Conservation (phyloP, 2,888 invertebrate species). For the Gasteruption jaculator region DNA sequence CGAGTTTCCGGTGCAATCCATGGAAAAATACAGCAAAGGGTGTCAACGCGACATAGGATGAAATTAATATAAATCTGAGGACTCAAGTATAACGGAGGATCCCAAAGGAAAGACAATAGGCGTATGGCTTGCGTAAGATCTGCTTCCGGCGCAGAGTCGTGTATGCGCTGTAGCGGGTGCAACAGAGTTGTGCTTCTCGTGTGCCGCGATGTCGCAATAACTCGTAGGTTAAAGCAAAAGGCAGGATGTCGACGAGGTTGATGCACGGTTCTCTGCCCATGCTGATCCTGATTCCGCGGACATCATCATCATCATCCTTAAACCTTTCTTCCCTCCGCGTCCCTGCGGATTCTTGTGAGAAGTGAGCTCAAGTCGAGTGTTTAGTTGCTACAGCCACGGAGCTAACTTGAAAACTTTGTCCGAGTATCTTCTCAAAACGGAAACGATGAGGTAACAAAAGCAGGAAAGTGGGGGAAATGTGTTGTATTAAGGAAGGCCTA, state of each 20-base stretch:
- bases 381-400: too few species aligned
- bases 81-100: conserved; percentile 34
- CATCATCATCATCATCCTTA: conserved; percentile 21
- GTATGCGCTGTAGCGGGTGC: conserved; percentile 24
- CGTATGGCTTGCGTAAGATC: conserved; percentile 41
- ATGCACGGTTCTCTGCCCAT: conserved; percentile 38
- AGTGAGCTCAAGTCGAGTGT: too few species aligned
- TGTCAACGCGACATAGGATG: too few species aligned
- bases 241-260: conserved; percentile 47
- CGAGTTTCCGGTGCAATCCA: too few species aligned
- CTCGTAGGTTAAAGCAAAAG: conserved; percentile 34
- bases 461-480: too few species aligned
- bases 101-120: conserved; percentile 45
- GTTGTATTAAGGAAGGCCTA: too few species aligned
- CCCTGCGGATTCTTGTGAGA: conserved; percentile 3
- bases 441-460: too few species aligned
- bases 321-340: conserved; percentile 4
- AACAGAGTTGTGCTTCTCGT: conserved; percentile 26
- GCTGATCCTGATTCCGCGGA: conserved; percentile 38
- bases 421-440: too few species aligned
- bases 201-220: conserved; percentile 41
- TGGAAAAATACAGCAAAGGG: too few species aligned
- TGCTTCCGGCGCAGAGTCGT: conserved; percentile 39
- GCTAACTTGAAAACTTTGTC: too few species aligned
- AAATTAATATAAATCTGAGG: too few species aligned